phyloP scores from a whole-genome alignment of 2,797 vertebrate species.

The Ctenopoma multispine region DNA sequence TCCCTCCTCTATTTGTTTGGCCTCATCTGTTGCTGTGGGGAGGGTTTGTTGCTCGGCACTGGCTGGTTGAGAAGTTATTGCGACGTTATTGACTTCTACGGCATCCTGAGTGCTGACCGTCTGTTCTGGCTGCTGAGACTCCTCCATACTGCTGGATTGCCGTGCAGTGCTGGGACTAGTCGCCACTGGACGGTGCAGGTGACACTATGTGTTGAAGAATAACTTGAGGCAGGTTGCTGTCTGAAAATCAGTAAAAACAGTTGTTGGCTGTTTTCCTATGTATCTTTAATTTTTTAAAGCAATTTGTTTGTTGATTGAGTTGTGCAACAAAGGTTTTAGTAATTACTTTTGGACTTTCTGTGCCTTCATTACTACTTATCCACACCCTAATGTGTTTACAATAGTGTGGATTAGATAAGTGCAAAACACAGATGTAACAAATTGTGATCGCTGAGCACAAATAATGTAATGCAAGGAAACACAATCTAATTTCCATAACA shows the following conservation, averaged over 20 bases:
- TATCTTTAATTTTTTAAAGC: too few species aligned
- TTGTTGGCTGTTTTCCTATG: too few species aligned
- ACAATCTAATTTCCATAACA: neutral
- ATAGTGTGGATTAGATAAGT: too few species aligned
- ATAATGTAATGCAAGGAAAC: neutral
- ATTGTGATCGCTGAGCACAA: neutral
- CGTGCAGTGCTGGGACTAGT: slow-evolving; percentile 38
- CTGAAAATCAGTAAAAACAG: slow-evolving; percentile 12
- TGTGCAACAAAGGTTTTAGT: too few species aligned
- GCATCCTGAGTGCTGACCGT: slow-evolving; percentile 38
- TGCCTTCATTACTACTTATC: too few species aligned
- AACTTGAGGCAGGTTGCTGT: slow-evolving; percentile 5
- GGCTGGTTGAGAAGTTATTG: slow-evolving; percentile 50
- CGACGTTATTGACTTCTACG: neutral
- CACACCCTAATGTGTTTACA: too few species aligned
- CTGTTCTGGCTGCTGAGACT: slow-evolving; percentile 51
- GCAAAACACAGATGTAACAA: too few species aligned
- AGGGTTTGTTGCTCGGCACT: slow-evolving; percentile 19
- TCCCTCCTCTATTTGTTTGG: slow-evolving; percentile 19
- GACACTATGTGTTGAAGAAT: neutral
- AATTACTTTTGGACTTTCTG: neutral
- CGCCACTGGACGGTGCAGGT: slow-evolving; percentile 19
- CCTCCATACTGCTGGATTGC: slow-evolving; percentile 51
- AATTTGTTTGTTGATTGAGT: too few species aligned
- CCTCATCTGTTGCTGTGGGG: slow-evolving; percentile 5